phyloP scores from a whole-genome alignment of 2,113 vertebrate species.

The Chionodraco myersi region DNA sequence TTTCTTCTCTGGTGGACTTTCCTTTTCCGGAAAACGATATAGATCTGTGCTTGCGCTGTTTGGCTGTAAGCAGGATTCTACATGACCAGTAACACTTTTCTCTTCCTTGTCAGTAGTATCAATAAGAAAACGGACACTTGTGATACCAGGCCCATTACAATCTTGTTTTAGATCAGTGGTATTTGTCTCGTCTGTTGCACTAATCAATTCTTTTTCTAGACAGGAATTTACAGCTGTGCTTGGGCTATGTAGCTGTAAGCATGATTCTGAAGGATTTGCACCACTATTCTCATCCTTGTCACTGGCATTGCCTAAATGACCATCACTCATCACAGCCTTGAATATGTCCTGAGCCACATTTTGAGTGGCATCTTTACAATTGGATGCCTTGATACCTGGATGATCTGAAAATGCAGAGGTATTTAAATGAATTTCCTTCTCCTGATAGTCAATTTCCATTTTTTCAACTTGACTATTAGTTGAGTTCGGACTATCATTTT shows the following conservation, averaged over 20 bases:
- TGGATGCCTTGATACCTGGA: neutral
- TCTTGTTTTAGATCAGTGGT: neutral
- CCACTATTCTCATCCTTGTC: constrained; percentile 34
- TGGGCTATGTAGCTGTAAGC: too few species aligned
- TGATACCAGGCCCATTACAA: neutral
- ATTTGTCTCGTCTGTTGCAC: too few species aligned
- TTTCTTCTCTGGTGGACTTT: too few species aligned
- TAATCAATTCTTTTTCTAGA: too few species aligned
- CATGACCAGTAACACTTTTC: neutral
- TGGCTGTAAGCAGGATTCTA: constrained; percentile 3
- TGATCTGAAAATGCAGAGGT: neutral
- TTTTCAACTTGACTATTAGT: constrained; percentile 16
- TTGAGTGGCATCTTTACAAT: constrained; percentile 22
- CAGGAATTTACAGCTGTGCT: too few species aligned
- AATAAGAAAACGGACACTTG: neutral
- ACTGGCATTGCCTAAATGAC: constrained; percentile 15
- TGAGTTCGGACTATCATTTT: constrained; percentile 1
- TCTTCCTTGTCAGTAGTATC: neutral
- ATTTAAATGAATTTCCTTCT: constrained; percentile 30
- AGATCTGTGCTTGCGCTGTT: neutral
- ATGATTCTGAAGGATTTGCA: too few species aligned
- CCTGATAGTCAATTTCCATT: constrained; percentile 10
- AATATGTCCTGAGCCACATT: constrained; percentile 7
- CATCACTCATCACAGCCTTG: constrained; percentile 5
- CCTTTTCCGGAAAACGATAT: too few species aligned